These are phyloP conservation scores for Habropoda laboriosa DNA, from an alignment of 1,140 invertebrate species.

Conservation along the genomic window DNA sequence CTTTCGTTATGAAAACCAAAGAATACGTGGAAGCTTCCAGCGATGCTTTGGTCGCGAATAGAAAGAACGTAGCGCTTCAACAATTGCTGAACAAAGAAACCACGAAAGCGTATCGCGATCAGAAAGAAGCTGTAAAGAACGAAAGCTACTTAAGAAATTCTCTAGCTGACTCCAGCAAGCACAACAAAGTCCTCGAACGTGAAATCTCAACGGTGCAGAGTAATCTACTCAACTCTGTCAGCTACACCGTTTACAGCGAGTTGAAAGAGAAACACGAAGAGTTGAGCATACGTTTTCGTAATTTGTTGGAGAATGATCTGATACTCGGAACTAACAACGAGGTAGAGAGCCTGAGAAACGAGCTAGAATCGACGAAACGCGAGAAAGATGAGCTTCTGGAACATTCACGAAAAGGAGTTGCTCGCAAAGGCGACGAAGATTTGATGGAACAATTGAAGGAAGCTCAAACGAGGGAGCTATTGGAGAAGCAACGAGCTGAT, in stretches of 20 bases:
- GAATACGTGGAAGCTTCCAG: slow-evolving; percentile 59
- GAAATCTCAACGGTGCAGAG: slow-evolving; percentile 70
- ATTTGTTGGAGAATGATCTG: slow-evolving; percentile 69
- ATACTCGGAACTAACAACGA: slow-evolving; percentile 32
- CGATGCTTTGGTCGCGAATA: slow-evolving; percentile 62
- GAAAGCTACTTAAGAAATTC: slow-evolving; percentile 68
- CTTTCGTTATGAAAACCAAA: slow-evolving; percentile 62
- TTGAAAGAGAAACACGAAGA: slow-evolving; percentile 75
- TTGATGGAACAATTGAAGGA: slow-evolving; percentile 42
- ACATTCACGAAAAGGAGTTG: slow-evolving; percentile 6
- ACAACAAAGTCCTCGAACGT: slow-evolving; percentile 69
- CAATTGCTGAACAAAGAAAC: slow-evolving; percentile 71
- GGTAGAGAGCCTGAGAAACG: slow-evolving; percentile 60
- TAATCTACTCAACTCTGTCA: slow-evolving; percentile 71
- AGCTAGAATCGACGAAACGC: slow-evolving; percentile 61
- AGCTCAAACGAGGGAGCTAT: slow-evolving; percentile 67
- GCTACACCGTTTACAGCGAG: slow-evolving; percentile 67
- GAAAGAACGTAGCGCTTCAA: slow-evolving; percentile 72
- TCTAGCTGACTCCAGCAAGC: slow-evolving; percentile 70
- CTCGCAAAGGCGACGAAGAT: background rate
- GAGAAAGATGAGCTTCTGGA: slow-evolving; percentile 72
- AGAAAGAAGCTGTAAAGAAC: slow-evolving; percentile 70
- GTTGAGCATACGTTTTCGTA: slow-evolving; percentile 72
- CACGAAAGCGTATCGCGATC: slow-evolving; percentile 69
- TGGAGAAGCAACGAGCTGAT: slow-evolving; percentile 75